Evolutionary conservation across 1,140 invertebrate genomes (phyloP).

Genomic region (Drosophila willistoni): DNA sequence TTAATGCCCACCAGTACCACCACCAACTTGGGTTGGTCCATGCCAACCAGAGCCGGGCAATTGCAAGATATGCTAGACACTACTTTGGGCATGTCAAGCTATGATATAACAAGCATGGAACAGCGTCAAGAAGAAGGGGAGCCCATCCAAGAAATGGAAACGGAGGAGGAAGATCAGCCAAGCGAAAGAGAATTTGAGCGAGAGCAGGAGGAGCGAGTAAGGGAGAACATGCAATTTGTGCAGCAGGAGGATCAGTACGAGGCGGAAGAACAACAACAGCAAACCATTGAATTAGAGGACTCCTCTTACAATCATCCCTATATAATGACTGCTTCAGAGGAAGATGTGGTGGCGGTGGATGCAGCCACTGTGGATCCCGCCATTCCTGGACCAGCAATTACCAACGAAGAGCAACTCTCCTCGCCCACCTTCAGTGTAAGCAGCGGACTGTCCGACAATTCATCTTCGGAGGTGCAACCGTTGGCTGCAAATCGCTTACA

Average conservation of each 20-base stretch:
- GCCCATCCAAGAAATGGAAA: too few relatives aligned
- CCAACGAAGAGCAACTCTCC: neutral
- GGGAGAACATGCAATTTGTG: neutral
- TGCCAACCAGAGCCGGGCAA: conserved; percentile 21
- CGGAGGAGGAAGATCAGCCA: neutral
- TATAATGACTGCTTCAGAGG: neutral
- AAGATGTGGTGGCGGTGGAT: neutral
- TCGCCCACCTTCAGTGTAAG: conserved; percentile 54
- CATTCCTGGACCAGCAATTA: neutral
- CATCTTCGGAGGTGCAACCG: conserved; percentile 30
- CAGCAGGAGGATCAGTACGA: neutral
- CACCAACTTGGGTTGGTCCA: conserved; percentile 31
- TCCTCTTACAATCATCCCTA: neutral
- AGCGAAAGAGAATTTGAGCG: neutral
- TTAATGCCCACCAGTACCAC: neutral
- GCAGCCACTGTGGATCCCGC: neutral
- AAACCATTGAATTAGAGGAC: neutral
- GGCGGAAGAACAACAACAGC: neutral
- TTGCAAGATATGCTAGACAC: conserved; percentile 59
- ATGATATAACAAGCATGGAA: conserved; percentile 54
- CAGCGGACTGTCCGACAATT: conserved; percentile 42
- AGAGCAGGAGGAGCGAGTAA: neutral
- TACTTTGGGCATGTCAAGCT: conserved; percentile 73
- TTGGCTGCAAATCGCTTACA: neutral
- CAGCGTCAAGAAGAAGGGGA: neutral